phyloP scores from a whole-genome alignment of 2,797 vertebrate genomes.

The Mico argentatus region DNA sequence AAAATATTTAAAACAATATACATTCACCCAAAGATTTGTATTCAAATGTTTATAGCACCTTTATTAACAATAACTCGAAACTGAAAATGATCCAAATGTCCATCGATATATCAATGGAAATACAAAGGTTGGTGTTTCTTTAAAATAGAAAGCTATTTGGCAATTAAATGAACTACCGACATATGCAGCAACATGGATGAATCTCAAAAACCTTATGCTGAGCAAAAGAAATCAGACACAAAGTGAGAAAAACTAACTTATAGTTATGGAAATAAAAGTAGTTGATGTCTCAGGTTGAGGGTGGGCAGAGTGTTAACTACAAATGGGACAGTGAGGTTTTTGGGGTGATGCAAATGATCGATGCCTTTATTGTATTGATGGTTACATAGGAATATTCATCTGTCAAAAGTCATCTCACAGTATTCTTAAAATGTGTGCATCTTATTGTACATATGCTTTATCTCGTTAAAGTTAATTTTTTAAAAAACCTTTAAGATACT shows the following conservation, averaged over 20 bases:
- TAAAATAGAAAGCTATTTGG: not conserved
- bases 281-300: not conserved
- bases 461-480: not conserved
- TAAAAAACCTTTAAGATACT: not conserved
- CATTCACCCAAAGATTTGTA: too few relatives aligned
- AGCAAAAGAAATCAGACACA: not conserved
- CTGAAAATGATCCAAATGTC: too few relatives aligned
- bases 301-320: not conserved
- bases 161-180: not conserved
- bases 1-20: too few relatives aligned
- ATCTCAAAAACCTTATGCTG: not conserved
- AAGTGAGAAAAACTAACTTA: not conserved
- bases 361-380: not conserved
- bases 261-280: not conserved
- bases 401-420: not conserved
- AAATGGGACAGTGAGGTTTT: not conserved
- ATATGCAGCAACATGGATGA: not conserved
- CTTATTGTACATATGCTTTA: not conserved
- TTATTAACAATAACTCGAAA: too few relatives aligned
- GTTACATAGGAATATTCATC: not conserved
- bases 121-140: not conserved
- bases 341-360: not conserved
- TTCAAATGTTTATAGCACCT: too few relatives aligned
- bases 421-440: not conserved
- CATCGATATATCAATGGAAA: not conserved